These are phyloP conservation scores for Drosophila infuscata DNA, from an alignment of 2,888 invertebrate species.

Conservation along the genomic window DNA sequence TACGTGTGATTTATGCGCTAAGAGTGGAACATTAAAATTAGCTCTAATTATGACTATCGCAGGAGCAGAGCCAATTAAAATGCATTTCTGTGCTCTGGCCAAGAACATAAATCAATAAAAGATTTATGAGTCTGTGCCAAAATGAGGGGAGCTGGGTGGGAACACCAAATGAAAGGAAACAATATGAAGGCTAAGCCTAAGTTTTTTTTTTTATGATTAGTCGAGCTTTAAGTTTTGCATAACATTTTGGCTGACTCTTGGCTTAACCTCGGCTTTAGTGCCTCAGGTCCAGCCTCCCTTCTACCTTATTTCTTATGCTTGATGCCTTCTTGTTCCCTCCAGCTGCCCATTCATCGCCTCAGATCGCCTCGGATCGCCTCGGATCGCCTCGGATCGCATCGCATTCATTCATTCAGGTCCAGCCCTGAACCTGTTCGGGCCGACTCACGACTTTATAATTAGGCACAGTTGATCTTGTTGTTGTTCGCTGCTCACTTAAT, in stretches of 20 bases:
- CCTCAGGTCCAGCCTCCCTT: conserved; percentile 2
- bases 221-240: conserved; percentile 69
- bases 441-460: conserved; percentile 81
- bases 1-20: conserved; percentile 70
- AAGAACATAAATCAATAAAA: conserved; percentile 75
- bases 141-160: background rate
- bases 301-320: background rate
- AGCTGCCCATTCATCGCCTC: conserved; percentile 53
- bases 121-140: conserved; percentile 74
- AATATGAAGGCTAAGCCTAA: conserved; percentile 53
- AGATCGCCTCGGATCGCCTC: background rate
- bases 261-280: conserved; percentile 5
- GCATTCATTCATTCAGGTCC: conserved; percentile 65
- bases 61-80: conserved; percentile 73
- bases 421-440: conserved; percentile 71
- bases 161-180: conserved; percentile 9
- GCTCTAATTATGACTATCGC: conserved; percentile 79
- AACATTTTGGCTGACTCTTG: conserved; percentile 58
- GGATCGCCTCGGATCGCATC: conserved; percentile 2
- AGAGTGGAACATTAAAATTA: conserved; percentile 70
- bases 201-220: conserved; percentile 79
- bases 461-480: conserved; percentile 67
- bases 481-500: conserved; percentile 76
- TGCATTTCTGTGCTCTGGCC: conserved; percentile 64
- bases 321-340: conserved; percentile 20